Evolutionary conservation across 2,888 invertebrate genomes (phyloP), one percentile per base, ranked within the genome.

Genomic region (Ophraella communa): DNA sequence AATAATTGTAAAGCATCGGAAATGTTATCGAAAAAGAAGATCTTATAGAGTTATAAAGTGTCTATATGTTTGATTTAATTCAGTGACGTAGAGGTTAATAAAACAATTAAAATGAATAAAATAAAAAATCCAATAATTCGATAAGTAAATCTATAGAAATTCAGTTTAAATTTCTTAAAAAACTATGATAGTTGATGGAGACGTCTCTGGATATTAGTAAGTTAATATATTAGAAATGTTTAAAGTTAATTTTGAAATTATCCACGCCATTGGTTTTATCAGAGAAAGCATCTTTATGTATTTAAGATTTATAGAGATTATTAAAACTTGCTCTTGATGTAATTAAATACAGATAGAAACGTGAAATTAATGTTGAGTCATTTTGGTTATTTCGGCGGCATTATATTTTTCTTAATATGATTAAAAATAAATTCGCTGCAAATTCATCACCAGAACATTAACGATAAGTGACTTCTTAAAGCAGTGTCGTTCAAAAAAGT

Each of bases 341-440:
- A 72, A 72, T 72, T 71, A 72, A 70, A 69, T 65, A 65, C 66
- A 60, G 64, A 69, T 69, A 61, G 64, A 69, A 69, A 66, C 64
- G 65, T 62, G 57, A 67, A 61, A 71, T 70, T 70, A 58, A 66
- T 70, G 70, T 65, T 45, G 62, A 72, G 71, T 72, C 70, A 70
- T 59, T n/a, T 56, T 53, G 44, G 62, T 54, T 49, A 61, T 65
- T 58, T 60, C 64, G 67, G 67, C 67, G 67, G 56, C 67, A 51
- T 60, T 51, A 66, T 64, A 42, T 61, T 62, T 64, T 66, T 64
- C 55, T 57, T 52, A 18, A n/a, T 27, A 35, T 23, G 30, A 61
- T 44, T 17, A 39, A 35, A 54, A 23, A 52, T 64, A 64, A 67
- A 62, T 54, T 56, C 61, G 33, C 57, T 53, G 65, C 61, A 55